A percentile compares a stretch with the other conserved stretches of the same genome.
phyloP scores from a whole-genome alignment of 2,113 vertebrate genomes.

The Anthoscopus minutus region DNA sequence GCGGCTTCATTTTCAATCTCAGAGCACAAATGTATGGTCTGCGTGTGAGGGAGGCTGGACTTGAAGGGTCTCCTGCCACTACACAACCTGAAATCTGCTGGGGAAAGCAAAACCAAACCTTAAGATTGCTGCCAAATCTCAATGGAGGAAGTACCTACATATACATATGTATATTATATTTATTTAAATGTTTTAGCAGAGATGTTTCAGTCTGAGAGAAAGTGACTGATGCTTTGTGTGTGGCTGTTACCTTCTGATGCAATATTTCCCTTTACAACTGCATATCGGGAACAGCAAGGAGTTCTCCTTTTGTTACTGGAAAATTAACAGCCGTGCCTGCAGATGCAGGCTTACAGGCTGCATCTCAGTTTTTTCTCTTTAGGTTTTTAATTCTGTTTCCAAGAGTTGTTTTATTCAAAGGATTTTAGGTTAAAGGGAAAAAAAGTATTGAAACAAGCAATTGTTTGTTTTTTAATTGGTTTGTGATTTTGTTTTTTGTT shows the following conservation, averaged over 20 bases:
- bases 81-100: not conserved
- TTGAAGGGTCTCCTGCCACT: not conserved
- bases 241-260: not conserved
- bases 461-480: not conserved
- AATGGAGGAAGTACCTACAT: not conserved
- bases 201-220: not conserved
- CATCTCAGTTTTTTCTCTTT: not conserved
- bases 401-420: not conserved
- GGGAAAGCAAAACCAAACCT: not conserved
- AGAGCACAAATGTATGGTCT: not conserved
- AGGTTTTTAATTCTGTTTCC: not conserved
- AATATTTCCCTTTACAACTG: not conserved
- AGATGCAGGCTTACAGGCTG: not conserved
- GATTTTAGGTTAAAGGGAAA: not conserved
- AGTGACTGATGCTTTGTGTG: not conserved
- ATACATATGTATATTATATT: rapidly evolving
- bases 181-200: not conserved
- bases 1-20: rapidly evolving
- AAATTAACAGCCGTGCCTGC: not conserved
- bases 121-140: not conserved
- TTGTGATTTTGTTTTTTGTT: not conserved
- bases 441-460: rapidly evolving
- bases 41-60: not conserved
- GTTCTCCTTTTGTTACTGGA: not conserved
- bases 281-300: rapidly evolving